These are phyloP conservation scores for Melitaea athalia DNA, from an alignment of 2,888 invertebrate species.

Conservation along the genomic window DNA sequence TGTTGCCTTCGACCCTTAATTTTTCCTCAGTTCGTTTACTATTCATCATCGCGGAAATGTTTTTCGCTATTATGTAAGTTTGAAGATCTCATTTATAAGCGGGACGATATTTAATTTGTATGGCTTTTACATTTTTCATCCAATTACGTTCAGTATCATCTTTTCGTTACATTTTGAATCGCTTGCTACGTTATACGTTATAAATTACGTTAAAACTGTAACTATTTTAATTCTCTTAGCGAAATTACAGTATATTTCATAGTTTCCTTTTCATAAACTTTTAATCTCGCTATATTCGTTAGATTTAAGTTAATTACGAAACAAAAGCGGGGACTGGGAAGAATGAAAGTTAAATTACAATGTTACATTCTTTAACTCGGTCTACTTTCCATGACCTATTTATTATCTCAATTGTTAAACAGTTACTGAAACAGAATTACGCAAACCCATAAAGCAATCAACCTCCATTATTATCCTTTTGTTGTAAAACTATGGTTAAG, in stretches of 20 bases:
- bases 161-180: too few species aligned
- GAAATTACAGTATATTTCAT: slow-evolving; percentile 2
- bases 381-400: slow-evolving; percentile 35
- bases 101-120: too few species aligned
- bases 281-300: slow-evolving; percentile 29
- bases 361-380: slow-evolving; percentile 34
- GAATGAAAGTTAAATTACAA: slow-evolving; percentile 36
- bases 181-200: background rate
- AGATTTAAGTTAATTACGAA: slow-evolving; percentile 36
- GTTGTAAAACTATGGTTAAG: background rate
- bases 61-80: too few species aligned
- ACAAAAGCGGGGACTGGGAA: slow-evolving; percentile 32
- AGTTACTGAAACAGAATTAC: slow-evolving; percentile 22
- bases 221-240: slow-evolving; percentile 1
- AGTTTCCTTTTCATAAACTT: slow-evolving; percentile 24
- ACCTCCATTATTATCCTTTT: slow-evolving; percentile 1
- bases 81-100: too few species aligned
- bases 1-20: background rate
- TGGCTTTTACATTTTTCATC: too few species aligned
- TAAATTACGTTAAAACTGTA: slow-evolving; percentile 5
- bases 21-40: background rate
- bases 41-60: background rate
- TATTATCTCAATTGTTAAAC: slow-evolving; percentile 30
- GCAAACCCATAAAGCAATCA: slow-evolving; percentile 14
- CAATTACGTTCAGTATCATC: too few species aligned